phyloP scores from a whole-genome alignment of 64 coral and sea anemone species.

The Pachyseris speciosa region DNA sequence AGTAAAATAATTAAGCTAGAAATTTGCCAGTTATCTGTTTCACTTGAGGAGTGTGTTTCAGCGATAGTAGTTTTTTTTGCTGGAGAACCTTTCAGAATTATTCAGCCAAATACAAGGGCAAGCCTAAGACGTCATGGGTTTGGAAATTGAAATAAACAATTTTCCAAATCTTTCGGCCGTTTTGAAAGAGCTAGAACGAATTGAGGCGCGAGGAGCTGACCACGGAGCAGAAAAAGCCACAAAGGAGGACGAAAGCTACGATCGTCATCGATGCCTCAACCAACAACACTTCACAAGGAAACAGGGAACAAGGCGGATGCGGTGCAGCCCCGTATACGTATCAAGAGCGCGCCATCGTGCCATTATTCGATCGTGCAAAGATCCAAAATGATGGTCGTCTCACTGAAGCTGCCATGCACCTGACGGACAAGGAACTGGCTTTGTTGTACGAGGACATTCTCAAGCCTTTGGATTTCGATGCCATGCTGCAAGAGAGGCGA shows the following conservation, averaged over 20 bases:
- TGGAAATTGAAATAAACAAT: not conserved
- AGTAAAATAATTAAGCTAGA: no score
- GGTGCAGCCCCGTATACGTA: not conserved
- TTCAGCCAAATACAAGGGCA: no score
- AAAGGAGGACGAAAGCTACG: not conserved
- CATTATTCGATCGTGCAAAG: not conserved
- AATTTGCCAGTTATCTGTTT: no score
- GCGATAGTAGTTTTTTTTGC: no score
- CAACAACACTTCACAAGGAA: no score
- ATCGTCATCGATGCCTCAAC: not conserved
- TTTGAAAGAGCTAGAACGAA: not conserved
- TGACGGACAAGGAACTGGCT: not conserved
- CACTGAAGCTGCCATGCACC: not conserved
- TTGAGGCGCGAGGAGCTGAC: not conserved
- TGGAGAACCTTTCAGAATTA: no score
- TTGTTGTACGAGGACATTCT: conserved; percentile 7
- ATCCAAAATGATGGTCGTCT: not conserved
- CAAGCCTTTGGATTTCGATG: not conserved
- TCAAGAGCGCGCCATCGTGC: not conserved
- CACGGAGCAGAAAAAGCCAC: not conserved
- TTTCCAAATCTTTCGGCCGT: not conserved
- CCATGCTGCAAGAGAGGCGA: not conserved
- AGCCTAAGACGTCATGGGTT: no score
- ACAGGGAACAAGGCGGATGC: no score
- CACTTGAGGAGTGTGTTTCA: no score